phyloP scores from a whole-genome alignment of 2,888 invertebrate genomes.

The Volucella inanis region DNA sequence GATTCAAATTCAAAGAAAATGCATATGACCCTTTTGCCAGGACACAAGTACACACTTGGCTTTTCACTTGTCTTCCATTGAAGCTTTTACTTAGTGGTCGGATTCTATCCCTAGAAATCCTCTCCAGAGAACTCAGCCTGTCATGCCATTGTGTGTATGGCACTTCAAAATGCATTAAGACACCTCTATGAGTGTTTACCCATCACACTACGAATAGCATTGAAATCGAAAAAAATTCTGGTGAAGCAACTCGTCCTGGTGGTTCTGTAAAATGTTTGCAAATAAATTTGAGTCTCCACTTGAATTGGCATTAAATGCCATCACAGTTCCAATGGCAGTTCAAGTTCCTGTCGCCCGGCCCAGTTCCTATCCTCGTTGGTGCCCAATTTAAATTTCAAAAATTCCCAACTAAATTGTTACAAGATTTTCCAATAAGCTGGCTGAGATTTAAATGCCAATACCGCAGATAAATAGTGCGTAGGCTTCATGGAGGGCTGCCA shows the following conservation, averaged over 20 bases:
- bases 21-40: background rate
- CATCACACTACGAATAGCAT: slow-evolving; percentile 8
- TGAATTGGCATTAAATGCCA: background rate
- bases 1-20: background rate
- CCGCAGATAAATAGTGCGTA: slow-evolving; percentile 39
- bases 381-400: too few relatives aligned
- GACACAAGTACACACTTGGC: background rate
- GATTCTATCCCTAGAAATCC: slow-evolving; percentile 32
- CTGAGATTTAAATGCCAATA: slow-evolving; percentile 18
- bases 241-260: background rate
- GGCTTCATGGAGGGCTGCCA: slow-evolving; percentile 1
- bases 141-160: slow-evolving; percentile 32
- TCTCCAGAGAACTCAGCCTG: background rate
- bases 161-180: slow-evolving; percentile 67
- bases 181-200: slow-evolving; percentile 29
- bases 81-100: slow-evolving; percentile 48
- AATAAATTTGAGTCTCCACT: slow-evolving; percentile 29
- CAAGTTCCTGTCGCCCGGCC: too few relatives aligned
- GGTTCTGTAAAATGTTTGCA: slow-evolving; percentile 9
- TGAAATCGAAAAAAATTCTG: slow-evolving; percentile 8
- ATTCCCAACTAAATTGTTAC: background rate
- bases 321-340: too few relatives aligned
- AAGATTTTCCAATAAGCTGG: slow-evolving; percentile 17
- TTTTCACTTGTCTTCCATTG: slow-evolving; percentile 28
- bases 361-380: too few relatives aligned